Percentiles rank a stretch among this genome's conserved stretches.
Evolutionary conservation across 2,888 invertebrate genomes (phyloP).

Genomic region (Tuta absoluta): DNA sequence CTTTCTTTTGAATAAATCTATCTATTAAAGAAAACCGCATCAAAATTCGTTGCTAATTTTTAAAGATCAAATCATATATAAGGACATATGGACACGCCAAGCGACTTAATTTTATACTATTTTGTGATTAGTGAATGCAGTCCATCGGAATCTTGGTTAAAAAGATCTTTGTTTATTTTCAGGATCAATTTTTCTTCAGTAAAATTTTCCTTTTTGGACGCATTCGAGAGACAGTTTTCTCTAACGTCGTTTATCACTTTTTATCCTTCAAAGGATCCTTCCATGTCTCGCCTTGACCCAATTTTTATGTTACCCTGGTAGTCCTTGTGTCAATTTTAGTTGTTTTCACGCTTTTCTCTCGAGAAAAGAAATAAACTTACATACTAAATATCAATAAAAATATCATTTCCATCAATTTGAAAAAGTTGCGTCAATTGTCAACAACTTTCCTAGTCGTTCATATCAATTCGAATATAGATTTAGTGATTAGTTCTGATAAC

Average conservation of each 20-base stretch:
- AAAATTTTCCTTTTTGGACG: background rate
- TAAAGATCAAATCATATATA: no score
- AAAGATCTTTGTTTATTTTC: background rate
- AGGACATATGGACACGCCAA: no score
- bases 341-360: background rate
- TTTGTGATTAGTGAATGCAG: no score
- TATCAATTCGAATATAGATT: constrained; percentile 21
- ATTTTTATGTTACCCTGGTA: constrained; percentile 15
- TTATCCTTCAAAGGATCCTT: background rate
- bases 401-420: background rate
- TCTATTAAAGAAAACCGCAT: no score
- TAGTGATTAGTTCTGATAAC: constrained; percentile 39
- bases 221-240: background rate
- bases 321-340: background rate
- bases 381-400: background rate
- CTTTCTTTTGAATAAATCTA: no score
- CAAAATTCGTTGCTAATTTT: no score
- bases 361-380: background rate
- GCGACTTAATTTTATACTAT: no score
- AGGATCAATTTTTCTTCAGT: background rate
- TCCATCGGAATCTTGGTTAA: no score
- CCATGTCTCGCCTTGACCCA: constrained; percentile 17
- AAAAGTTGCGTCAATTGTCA: background rate
- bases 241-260: background rate
- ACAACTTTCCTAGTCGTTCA: constrained; percentile 1